Evolutionary conservation across 2,113 vertebrate genomes (phyloP), one percentile per base, ranked within the genome.

Genomic region (Egretta garzetta): DNA sequence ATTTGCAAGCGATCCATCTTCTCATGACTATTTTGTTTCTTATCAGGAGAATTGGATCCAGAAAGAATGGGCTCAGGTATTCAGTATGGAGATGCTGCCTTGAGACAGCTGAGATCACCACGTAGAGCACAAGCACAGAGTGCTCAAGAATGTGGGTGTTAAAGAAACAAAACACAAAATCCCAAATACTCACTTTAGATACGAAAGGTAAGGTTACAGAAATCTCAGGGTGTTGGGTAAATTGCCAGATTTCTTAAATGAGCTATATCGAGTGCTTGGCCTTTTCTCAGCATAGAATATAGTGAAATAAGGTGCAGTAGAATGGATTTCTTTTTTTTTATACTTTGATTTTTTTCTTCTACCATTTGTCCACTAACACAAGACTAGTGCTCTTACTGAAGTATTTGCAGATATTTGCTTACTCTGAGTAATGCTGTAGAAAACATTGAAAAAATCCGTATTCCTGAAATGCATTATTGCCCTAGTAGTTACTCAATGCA

Each of bases 11-110:
- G 20, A 82, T 71, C 30, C 14, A 22, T 74, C 18, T 75, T 72
- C 59, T 72, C 90, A 23, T 94, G 32, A 58, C 50, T 7, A 6
- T 73, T 93, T 93, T 83, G 37, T 96, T 95, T 96, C 45, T 94
- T 75, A 80, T 60, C 76, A 98, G 98, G 98, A 97, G 98, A 98
- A 83, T 23, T 98, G 96, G 98, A 98, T 98, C 98, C 98, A 6
- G 98, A 98, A 88, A 98, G 98, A 86, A 98, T 98, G 98, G 98
- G 98, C 90, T 98, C 98, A 30, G 98, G 98, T 59, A 98, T 98
- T 95, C 98, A 98, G 60, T 98, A 98, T 22, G 98, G 98, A 95
- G 98, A 98, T 8, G 98, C 98, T n/a, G 98, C 98, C 72, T 91
- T 98, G 96, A 97, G 98, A 92, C 98, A 98, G 92, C 90, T 98